Conservation (phyloP, 2,797 vertebrate species). For the Chelon auratus region DNA sequence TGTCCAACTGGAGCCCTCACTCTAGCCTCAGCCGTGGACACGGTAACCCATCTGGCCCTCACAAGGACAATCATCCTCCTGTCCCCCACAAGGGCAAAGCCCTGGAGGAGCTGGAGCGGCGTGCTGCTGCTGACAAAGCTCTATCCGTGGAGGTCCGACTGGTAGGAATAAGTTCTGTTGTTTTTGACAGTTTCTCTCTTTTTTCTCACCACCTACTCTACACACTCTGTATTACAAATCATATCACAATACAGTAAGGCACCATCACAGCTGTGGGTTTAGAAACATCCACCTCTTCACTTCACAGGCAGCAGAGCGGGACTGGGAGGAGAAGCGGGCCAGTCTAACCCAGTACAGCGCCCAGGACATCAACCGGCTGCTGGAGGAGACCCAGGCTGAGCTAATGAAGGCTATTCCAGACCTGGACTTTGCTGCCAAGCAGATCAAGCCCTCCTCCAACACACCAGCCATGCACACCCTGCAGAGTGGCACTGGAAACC, state of each 20-base stretch:
- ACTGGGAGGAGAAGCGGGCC: conserved; percentile 98
- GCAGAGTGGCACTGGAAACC: conserved; percentile 70
- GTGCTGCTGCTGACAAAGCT: conserved; percentile 89
- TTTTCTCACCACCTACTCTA: neutral
- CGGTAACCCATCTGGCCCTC: conserved; percentile 74
- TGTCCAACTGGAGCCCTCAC: conserved; percentile 87
- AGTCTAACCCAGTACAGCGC: conserved; percentile 96
- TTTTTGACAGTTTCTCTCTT: neutral
- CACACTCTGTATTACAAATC: neutral
- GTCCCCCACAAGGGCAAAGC: conserved; percentile 88
- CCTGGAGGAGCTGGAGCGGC: conserved; percentile 88
- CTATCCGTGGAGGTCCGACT: conserved; percentile 93
- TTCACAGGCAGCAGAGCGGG: conserved; percentile 92
- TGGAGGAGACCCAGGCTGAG: conserved; percentile 98
- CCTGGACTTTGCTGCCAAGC: conserved; percentile 95
- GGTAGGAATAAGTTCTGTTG: conserved; percentile 67
- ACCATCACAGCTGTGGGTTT: neutral
- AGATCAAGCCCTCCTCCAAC: conserved; percentile 84
- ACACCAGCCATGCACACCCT: conserved; percentile 58
- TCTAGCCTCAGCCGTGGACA: conserved; percentile 73
- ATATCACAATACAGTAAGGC: neutral
- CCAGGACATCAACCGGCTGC: conserved; percentile 97
- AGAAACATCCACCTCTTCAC: neutral
- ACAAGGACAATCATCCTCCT: conserved; percentile 84
- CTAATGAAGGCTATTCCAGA: conserved; percentile 98